Conservation (phyloP, 1,140 invertebrate genomes). For the Periplaneta americana region DNA sequence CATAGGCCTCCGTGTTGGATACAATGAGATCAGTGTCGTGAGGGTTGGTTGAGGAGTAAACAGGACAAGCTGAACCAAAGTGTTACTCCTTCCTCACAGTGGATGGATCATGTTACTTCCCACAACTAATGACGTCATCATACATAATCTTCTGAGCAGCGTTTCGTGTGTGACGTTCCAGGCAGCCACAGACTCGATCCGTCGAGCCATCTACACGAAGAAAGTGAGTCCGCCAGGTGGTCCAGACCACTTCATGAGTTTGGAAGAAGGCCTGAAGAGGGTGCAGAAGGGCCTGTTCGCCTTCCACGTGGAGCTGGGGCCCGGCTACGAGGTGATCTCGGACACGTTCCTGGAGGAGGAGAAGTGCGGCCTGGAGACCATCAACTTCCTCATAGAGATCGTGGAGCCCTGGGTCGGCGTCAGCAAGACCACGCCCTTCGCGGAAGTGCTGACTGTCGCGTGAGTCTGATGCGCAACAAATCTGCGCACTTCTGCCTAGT, state of each 20-base stretch:
- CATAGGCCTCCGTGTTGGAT: too few species aligned
- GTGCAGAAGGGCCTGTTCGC: slow-evolving; percentile 54
- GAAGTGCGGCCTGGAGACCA: slow-evolving; percentile 54
- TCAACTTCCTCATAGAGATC: slow-evolving; percentile 8
- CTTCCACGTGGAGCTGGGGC: slow-evolving; percentile 39
- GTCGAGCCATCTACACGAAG: slow-evolving; percentile 50
- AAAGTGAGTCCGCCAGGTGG: slow-evolving; percentile 50
- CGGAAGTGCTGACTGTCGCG: slow-evolving; percentile 50
- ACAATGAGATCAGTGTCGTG: too few species aligned
- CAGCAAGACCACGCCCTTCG: slow-evolving; percentile 50
- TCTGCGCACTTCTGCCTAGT: too few species aligned
- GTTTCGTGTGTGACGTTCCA: slow-evolving; percentile 23
- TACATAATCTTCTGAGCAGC: slow-evolving; percentile 53
- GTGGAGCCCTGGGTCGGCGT: slow-evolving; percentile 27
- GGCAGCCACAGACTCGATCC: slow-evolving; percentile 50
- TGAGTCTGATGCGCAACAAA: too few species aligned
- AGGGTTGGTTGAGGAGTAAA: too few species aligned
- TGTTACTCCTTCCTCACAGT: too few species aligned
- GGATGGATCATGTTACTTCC: too few species aligned
- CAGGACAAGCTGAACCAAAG: too few species aligned
- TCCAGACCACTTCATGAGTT: slow-evolving; percentile 40
- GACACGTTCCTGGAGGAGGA: slow-evolving; percentile 58
- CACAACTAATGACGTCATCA: too few species aligned
- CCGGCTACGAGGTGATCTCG: slow-evolving; percentile 50
- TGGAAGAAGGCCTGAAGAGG: slow-evolving; percentile 50